Evolutionary conservation across 2,113 vertebrate genomes (phyloP), one percentile per base, ranked within the genome.

Genomic region (Parus major): DNA sequence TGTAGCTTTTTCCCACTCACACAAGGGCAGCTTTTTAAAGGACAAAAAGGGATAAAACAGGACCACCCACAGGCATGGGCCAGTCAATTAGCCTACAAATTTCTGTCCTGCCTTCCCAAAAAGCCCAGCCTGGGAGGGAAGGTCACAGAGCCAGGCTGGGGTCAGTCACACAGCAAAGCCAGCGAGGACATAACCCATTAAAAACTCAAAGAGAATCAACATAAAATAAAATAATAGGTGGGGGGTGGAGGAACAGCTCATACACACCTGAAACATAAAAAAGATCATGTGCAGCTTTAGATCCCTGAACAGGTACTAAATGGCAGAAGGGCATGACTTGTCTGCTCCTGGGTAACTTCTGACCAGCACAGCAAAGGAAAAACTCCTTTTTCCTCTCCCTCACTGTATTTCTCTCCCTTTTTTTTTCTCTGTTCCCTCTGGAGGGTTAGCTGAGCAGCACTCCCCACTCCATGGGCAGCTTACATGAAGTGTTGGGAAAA

Each of bases 181-280:
- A 46, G 44, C 0, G 0, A 59, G 44, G 53, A 50, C 11, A 36
- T 1, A 19, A 31, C 33, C 35, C n/a, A 13, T 27, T 29, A 56
- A 11, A 90, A 82, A 76, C 23, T 27, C 24, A 22, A 19, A 65
- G 11, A 49, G 10, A 3, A 3, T 31, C 52, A 60, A 52, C 24
- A 36, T 12, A 17, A 61, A 86, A 64, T 11, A 52, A 61, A 65
- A 56, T 35, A 42, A 18, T 3, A 60, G 31, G 12, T 3, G 12
- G 29, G 12, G 5, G 14, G 5, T 63, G 31, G 15, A 10, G 21
- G 12, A 88, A 49, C 2, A 33, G 23, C 66, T 72, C 9, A 2
- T 20, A 14, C 3, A 39, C 15, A 72, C 36, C 50, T 57, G 14
- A n/a, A 57, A 90, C 31, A 9, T 64, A 20, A 68, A 52, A 44